These are phyloP conservation scores for Hucho hucho DNA, from an alignment of 2,113 vertebrate genomes.

Conservation along the genomic window DNA sequence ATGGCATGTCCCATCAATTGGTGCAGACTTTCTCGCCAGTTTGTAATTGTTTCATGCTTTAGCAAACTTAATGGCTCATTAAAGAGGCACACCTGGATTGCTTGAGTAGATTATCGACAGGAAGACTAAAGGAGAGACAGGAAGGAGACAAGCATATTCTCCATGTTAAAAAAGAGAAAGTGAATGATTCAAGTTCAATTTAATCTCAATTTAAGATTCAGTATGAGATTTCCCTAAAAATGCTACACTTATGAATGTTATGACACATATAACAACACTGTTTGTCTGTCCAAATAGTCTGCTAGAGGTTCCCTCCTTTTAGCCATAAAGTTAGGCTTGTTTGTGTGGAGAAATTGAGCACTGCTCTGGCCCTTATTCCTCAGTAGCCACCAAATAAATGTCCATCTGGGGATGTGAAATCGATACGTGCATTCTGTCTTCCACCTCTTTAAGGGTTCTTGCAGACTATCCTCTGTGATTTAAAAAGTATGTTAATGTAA, in stretches of 20 bases:
- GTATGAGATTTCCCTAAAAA: too few relatives aligned
- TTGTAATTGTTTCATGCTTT: conserved; percentile 45
- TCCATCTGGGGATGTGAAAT: conserved; percentile 73
- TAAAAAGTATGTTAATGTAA: conserved; percentile 81
- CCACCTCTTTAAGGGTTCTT: conserved; percentile 66
- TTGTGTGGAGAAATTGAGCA: conserved; percentile 60
- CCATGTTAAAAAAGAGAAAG: too few relatives aligned
- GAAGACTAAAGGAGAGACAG: conserved; percentile 12
- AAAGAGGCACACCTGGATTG: conserved; percentile 50
- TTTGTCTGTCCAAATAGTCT: not conserved
- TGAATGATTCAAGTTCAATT: too few relatives aligned
- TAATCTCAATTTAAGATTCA: too few relatives aligned
- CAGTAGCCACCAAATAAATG: conserved; percentile 75
- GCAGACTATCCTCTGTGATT: conserved; percentile 67
- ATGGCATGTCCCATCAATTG: conserved; percentile 52
- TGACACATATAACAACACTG: not conserved
- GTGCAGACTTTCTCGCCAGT: conserved; percentile 40
- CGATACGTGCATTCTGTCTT: conserved; percentile 67
- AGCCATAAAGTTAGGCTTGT: conserved; percentile 13
- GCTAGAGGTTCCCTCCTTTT: conserved; percentile 33
- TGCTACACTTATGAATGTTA: too few relatives aligned
- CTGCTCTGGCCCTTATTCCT: conserved; percentile 57
- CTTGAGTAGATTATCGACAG: conserved; percentile 45
- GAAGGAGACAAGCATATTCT: too few relatives aligned
- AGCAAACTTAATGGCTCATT: conserved; percentile 63